Conservation (phyloP, 2,888 invertebrate genomes). For the Ephialtes manifestator region DNA sequence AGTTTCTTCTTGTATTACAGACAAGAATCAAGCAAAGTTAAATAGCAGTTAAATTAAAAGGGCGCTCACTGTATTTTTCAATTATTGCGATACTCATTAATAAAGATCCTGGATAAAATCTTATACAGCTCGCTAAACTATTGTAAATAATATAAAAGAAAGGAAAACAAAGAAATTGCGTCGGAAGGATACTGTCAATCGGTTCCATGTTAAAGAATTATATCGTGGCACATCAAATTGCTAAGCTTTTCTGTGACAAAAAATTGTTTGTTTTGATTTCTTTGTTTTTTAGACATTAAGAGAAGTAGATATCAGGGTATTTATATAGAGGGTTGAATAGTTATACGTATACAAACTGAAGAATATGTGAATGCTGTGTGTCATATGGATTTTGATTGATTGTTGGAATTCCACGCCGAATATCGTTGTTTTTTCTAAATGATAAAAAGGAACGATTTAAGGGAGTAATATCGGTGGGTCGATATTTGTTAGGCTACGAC, state of each 20-base stretch:
- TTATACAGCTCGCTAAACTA: slow-evolving; percentile 55
- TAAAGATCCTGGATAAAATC: slow-evolving; percentile 32
- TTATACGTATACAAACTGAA: slow-evolving; percentile 74
- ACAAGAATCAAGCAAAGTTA: background rate
- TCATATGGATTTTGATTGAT: slow-evolving; percentile 14
- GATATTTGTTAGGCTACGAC: slow-evolving; percentile 16
- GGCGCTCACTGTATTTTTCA: background rate
- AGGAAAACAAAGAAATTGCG: slow-evolving; percentile 8
- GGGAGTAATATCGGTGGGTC: background rate
- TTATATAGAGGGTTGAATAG: slow-evolving; percentile 78
- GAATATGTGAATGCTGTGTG: slow-evolving; percentile 15
- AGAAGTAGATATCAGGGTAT: slow-evolving; percentile 79
- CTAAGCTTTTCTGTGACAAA: slow-evolving; percentile 71
- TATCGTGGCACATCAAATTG: slow-evolving; percentile 62
- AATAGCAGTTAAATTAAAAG: background rate
- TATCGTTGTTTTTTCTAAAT: slow-evolving; percentile 28
- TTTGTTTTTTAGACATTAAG: slow-evolving; percentile 25
- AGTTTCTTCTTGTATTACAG: background rate
- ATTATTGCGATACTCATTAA: slow-evolving; percentile 20
- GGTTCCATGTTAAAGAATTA: slow-evolving; percentile 62
- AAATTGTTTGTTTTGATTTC: slow-evolving; percentile 59
- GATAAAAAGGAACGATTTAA: background rate
- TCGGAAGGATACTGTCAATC: slow-evolving; percentile 52
- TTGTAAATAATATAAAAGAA: slow-evolving; percentile 56
- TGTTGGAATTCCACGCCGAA: slow-evolving; percentile 15